Evolutionary conservation across 1,140 invertebrate species (phyloP), one percentile per base, ranked within the genome.

Genomic region (Meloidogyne chitwoodi): DNA sequence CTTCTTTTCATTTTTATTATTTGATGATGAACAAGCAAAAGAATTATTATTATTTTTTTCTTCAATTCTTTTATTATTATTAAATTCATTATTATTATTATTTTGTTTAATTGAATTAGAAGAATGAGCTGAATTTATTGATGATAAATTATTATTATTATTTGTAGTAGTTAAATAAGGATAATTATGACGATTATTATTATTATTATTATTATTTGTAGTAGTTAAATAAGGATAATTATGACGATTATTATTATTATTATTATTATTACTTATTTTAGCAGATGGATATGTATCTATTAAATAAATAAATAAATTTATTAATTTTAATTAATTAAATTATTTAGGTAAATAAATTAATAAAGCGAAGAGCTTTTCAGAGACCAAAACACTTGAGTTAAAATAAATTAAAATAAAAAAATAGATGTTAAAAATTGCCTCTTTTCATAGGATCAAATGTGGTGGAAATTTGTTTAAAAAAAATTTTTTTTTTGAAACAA

Each of bases 221-320:
- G n/a, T n/a, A n/a, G n/a, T n/a, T n/a, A n/a, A n/a, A n/a, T n/a
- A n/a, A n/a, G n/a, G n/a, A n/a, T n/a, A n/a, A n/a, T n/a, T 5
- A 26, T 24, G 48, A 19, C 48, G 44, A 6, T 38, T 0, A 38
- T 8, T 3, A 38, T 38, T 38, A 38, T 38, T 38, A 38, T 38
- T 38, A 38, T 38, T 38, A 31, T 31, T 31, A 72, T 12, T 14
- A 31, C 48, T 72, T 22, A 73, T 73, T 61, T 61, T 41, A 22
- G 71, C 29, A 14, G 71, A 73, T 38, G 71, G 71, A 31, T 61
- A 73, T 34, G 71, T 73, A 34, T 73, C 71, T 73, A 38, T 38
- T 38, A 38, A 38, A 38, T 8, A 10, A 38, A 31, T 3, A 3
- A 31, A 31, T 3, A 38, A 6, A 38, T 38, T 38, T 38, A 8